These are phyloP conservation scores for Muricea muricata DNA, from an alignment of 92 coral and sea anemone species.

Conservation along the genomic window DNA sequence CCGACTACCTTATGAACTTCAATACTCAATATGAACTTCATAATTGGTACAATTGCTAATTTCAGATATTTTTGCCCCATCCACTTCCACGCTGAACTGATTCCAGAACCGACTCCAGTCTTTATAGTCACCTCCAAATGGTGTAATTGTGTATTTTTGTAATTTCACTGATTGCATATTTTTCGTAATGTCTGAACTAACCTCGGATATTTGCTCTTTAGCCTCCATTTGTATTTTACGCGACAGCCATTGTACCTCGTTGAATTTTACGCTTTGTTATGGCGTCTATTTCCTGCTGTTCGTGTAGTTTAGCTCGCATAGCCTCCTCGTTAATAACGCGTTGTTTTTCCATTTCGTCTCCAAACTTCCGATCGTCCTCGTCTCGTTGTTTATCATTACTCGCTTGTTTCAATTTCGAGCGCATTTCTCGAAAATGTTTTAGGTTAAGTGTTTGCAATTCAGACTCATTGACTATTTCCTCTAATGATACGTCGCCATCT, in stretches of 20 bases:
- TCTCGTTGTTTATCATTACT: no score
- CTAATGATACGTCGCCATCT: no score
- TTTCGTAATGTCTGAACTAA: not conserved
- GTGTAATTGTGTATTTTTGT: conserved; percentile 66
- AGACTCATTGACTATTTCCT: no score
- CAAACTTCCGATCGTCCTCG: no score
- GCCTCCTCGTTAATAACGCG: no score
- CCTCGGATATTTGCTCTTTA: no score
- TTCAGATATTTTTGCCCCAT: conserved; percentile 36
- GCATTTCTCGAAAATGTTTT: no score
- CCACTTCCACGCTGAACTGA: conserved; percentile 62
- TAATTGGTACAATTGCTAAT: conserved; percentile 51
- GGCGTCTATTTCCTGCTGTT: not conserved
- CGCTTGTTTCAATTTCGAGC: no score
- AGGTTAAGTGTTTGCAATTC: no score
- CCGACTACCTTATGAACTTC: conserved; percentile 29
- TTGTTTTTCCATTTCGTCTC: no score
- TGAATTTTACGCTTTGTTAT: no score
- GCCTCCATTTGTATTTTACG: not conserved
- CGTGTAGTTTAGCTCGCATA: no score
- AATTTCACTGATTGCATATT: conserved; percentile 44
- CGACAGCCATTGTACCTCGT: not conserved
- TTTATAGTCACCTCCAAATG: conserved; percentile 57
- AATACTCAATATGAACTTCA: conserved; percentile 36
- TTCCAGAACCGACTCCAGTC: conserved; percentile 68